Base-by-base conservation (phyloP, 2,888 invertebrate genomes). In the Drosophila percnosoma region DNA sequence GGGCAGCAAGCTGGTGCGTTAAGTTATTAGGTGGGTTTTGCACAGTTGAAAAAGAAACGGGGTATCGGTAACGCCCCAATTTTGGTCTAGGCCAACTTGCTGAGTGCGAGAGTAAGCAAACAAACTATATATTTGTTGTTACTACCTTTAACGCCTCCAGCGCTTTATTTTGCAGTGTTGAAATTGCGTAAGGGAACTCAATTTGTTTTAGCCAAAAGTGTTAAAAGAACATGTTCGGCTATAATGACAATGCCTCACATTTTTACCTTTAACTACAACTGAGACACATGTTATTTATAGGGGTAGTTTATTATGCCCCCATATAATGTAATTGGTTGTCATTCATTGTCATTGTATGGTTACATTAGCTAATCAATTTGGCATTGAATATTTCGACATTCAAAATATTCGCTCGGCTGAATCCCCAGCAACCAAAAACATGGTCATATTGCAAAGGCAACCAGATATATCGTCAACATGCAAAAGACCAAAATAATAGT, bases 341-440 rank as follows among this genome's bases (percentile, higher is more conserved):
- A 18, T 45, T 34, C 48, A 45, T 73, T 60, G 54, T 59, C 59
- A 52, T 40, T 42, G 45, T 42, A 21, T 53, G 33, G 36, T 57
- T 57, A n/a, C 60, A 64, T 49, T 40, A 38, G 40, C 27, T 57
- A 15, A 58, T n/a, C 55, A 60, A 48, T 42, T 75, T 62, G 80
- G 65, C 77, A 77, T 79, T 77, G 79, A 73, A 75, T 27, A 29
- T 63, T 59, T 68, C 55, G 54, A 68, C 40, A 67, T 48, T 62
- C 27, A 21, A 38, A 36, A 52, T 63, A 67, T 61, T 64, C 59
- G 60, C 48, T 55, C 7, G 42, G 51, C 27, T 77, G 62, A 55
- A 27, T 18, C 24, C 27, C 38, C 24, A 21, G n/a, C 31, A 51
- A 15, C 42, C 45, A 49, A 18, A 38, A 57, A 54, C n/a, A 64